These are phyloP conservation scores for Entomyzon cyanotis DNA, from an alignment of 2,113 vertebrate species.

Conservation along the genomic window DNA sequence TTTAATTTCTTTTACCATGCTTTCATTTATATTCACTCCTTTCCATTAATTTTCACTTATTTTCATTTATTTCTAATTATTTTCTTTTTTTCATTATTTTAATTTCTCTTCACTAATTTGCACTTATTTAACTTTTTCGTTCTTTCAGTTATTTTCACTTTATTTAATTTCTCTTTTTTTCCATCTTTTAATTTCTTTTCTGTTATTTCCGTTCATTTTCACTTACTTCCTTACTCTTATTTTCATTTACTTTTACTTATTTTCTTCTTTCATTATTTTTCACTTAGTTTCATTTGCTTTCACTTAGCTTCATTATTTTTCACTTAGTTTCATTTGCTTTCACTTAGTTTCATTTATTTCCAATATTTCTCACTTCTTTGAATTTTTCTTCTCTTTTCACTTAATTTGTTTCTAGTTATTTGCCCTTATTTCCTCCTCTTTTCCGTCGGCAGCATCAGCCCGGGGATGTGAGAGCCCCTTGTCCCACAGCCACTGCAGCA, in stretches of 20 bases:
- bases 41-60: not conserved
- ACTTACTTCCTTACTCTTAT: not conserved
- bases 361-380: not conserved
- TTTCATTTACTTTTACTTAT: not conserved
- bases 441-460: fast-evolving
- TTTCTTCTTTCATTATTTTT: not conserved
- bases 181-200: not conserved
- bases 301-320: not conserved
- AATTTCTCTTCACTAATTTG: not conserved
- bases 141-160: not conserved
- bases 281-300: not conserved
- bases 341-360: not conserved
- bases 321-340: not conserved
- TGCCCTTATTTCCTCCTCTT: not conserved
- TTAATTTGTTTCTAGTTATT: not conserved
- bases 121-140: not conserved
- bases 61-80: not conserved
- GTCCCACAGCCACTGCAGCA: too few relatives aligned
- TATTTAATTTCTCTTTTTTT: not conserved
- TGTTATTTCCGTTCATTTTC: not conserved
- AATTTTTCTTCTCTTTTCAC: not conserved
- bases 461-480: too few relatives aligned
- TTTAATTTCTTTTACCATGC: not conserved
- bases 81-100: not conserved
- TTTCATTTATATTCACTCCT: not conserved